Evolutionary conservation across 1,140 invertebrate genomes (phyloP), one percentile per base, ranked within the genome.

Genomic region (Drosophila watanabei): DNA sequence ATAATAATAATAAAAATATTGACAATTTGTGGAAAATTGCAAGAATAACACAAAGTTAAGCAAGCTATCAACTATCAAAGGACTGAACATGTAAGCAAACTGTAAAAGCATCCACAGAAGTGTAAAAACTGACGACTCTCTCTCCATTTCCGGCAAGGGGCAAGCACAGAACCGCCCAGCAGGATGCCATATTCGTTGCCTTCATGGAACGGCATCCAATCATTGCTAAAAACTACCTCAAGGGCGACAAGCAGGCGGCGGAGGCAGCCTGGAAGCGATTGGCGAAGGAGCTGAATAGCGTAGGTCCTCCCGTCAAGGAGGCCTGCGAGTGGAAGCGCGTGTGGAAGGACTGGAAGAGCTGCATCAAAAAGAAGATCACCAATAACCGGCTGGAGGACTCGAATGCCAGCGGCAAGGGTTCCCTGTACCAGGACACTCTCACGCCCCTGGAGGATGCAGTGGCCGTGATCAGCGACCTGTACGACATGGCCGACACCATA

Each of bases 321-420:
- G 68, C 77, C 14, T 41, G 52, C 8, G 85, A 88, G 51, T 88
- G 85, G 84, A 88, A 89, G 9, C 60, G 84, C 16, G 84, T 88
- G n/a, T 88, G 84, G 84, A 88, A 88, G 59, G 84, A 88, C 45
- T 88, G 84, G 84, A 88, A 89, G 43, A 89, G 71, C 32, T 89
- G 85, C 64, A 88, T 88, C 13, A 68, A 78, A 20, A 88, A 89
- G 46, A 88, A 88, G 45, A 88, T 88, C 20, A 75, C 77, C 1
- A 84, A 66, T 41, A 88, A 88, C 54, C 63, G 84, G 4, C 37
- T 88, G 24, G 84, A 88, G 13, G 75, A 78, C 39, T 75, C 84
- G 1, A 84, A 84, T 41, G 72, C 45, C 18, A 75, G 60, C 16
- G 84, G 84, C 2, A 88, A 88, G 5, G 79, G 68, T 14, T 68